Base-by-base conservation (phyloP, 2,113 vertebrate genomes). In the Puma concolor region DNA sequence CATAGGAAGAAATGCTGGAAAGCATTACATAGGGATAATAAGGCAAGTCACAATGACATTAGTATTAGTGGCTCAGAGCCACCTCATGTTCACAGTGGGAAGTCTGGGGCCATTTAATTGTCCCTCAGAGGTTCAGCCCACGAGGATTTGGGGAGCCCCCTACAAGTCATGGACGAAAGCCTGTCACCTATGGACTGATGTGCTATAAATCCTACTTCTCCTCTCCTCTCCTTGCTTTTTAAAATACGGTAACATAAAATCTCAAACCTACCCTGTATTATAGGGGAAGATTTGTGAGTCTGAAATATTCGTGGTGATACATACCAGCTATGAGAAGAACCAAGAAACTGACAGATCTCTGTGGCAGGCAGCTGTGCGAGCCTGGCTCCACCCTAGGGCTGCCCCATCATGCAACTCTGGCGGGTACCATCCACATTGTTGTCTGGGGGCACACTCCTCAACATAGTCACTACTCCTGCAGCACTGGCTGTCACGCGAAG, bases 401-500 rank as follows among this genome's bases (percentile, higher is more conserved):
- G 2, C n/a, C 4, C 38, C 1, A 15, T 4, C 13, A 85, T 60
- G 29, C 60, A 96, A 36, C 8, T 50, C 41, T 16, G 16, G 15
- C 1, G 10, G 12, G 21, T 13, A 36, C 25, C 38, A 11, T 5
- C 17, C 4, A 44, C 25, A 2, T 0, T 14, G 4, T 31, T 38
- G 17, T 9, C 36, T 15, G 14, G 36, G 5, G 2, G 7, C 19
- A 13, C 14, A 0, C 23, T 66, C 31, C 33, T 13, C 21, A 9
- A 9, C 0, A 2, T 25, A 38, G 31, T 25, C 36, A 15, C 33
- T 12, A 23, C 1, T 6, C 85, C 33, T 25, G 54, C 10, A 80
- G 38, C 6, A 38, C 0, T 8, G 14, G 13, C 7, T 48, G 41
- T 29, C 41, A 74, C 15, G 52, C 2, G 8, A 7, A 87, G 16